Base-by-base conservation (phyloP, 2,888 invertebrate genomes). In the Heliconius erato region DNA sequence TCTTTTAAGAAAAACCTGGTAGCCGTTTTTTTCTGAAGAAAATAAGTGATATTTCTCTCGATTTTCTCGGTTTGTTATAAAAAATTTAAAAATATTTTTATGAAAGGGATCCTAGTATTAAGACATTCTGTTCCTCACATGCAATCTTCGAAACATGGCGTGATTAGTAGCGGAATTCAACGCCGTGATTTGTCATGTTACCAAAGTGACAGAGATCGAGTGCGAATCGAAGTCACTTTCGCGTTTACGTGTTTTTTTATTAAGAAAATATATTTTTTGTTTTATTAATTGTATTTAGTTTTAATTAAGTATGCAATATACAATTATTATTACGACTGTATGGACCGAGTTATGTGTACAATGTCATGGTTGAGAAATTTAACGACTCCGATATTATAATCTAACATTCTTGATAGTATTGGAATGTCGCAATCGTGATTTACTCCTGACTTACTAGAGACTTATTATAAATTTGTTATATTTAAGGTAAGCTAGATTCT, bases 291-390 rank as follows among this genome's bases (percentile, higher is more conserved):
- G 26, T 40, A 26, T 7, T 44, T 72, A 49, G 1, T 26, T 44
- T 26, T 49, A 71, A 71, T 40, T n/a, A 26, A 49, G 9, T 54
- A 12, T 59, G 12, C 59, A 23, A 28, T 32, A 26, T 14, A 6
- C 7, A 67, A 26, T 54, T 16, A 23, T 54, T 74, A 59, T 74
- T 74, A 59, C 32, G 9, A 23, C 23, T 54, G 3, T 59, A 76
- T 76, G 35, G 16, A 0, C 35, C 59, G n/a, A 32, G 76, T 35
- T 74, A 54, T 76, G 63, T 59, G 16, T n/a, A 35, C 63, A 63
- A 35, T 76, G 63, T 35, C 76, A 76, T 35, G 76, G 76, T 26
- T 76, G 63, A 35, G 74, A 74, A 76, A 63, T 76, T 76, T 76
- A 63, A 76, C 7, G 23, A n/a, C 32, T 23, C n/a, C 12, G 76